These are phyloP conservation scores for Chrysaora quinquecirrha DNA, from an alignment of 30 jellyfish, hydroid and myxozoan genomes.

Conservation along the genomic window DNA sequence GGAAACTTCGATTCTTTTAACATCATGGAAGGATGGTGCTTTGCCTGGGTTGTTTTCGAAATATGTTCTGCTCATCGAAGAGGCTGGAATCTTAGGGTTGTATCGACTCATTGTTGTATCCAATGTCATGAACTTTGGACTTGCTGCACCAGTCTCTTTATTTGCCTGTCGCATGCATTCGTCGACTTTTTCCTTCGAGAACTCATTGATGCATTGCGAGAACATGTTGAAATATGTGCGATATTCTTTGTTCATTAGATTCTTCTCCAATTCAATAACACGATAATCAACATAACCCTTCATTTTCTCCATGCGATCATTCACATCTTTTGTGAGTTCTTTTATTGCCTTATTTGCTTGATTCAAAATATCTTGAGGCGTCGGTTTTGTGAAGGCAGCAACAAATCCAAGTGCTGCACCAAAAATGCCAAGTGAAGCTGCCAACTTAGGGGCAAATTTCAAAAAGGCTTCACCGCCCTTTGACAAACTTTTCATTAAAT, in stretches of 20 bases:
- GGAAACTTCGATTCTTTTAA: not conserved
- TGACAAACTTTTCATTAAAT: no score
- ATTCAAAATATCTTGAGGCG: not conserved
- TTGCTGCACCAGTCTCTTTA: not conserved
- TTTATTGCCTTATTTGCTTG: not conserved
- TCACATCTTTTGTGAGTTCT: not conserved
- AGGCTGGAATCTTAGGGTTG: not conserved
- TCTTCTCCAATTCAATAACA: not conserved
- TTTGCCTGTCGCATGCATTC: not conserved
- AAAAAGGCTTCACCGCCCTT: not conserved
- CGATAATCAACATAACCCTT: not conserved
- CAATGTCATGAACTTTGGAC: not conserved
- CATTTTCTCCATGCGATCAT: not conserved
- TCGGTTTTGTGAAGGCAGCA: not conserved
- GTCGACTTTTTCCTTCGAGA: not conserved
- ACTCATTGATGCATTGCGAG: not conserved
- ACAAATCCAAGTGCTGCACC: not conserved
- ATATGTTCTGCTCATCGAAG: not conserved
- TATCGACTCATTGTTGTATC: not conserved
- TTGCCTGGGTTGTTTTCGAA: not conserved
- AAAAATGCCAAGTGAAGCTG: not conserved
- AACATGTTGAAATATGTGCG: not conserved
- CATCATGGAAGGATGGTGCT: not conserved
- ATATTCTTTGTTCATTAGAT: not conserved
- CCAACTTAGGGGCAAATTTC: not conserved